Percentiles rank a stretch among this genome's conserved stretches.
Evolutionary conservation across 2,888 invertebrate genomes (phyloP).

Genomic region (Stegophylla sp.): DNA sequence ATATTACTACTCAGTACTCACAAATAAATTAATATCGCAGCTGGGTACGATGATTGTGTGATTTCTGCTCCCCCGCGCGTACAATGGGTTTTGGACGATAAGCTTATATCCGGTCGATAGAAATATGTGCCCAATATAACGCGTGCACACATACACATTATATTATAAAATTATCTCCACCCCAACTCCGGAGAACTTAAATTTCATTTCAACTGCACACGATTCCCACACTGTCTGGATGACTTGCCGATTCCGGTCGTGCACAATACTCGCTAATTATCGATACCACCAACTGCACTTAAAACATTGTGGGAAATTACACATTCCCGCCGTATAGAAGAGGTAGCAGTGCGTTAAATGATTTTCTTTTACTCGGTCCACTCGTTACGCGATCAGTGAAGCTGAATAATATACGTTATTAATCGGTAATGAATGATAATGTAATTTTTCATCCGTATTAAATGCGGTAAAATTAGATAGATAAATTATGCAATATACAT

Average conservation of each 20-base stretch:
- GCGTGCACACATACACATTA: neutral
- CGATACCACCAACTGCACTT: constrained; percentile 14
- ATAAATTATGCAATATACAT: neutral
- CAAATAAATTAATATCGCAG: constrained; percentile 55
- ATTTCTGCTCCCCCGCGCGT: constrained; percentile 45
- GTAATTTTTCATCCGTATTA: neutral
- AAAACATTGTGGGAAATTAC: constrained; percentile 49
- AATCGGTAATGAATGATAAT: constrained; percentile 16
- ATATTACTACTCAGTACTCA: neutral
- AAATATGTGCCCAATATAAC: constrained; percentile 16
- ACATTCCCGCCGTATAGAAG: neutral
- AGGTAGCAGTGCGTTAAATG: constrained; percentile 52
- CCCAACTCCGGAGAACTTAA: constrained; percentile 39
- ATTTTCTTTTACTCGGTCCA: constrained; percentile 46
- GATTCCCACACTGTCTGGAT: constrained; percentile 52
- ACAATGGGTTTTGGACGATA: constrained; percentile 41
- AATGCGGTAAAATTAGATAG: neutral
- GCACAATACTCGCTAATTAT: constrained; percentile 54
- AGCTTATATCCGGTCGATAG: constrained; percentile 44
- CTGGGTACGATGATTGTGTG: constrained; percentile 54
- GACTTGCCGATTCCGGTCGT: constrained; percentile 41
- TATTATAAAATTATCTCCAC: constrained; percentile 17
- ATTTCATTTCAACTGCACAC: constrained; percentile 3
- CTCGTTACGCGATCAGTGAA: constrained; percentile 17
- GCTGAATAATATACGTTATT: constrained; percentile 16